phyloP scores from a whole-genome alignment of 2,888 invertebrate species.

The Lasioglossum villosulum region DNA sequence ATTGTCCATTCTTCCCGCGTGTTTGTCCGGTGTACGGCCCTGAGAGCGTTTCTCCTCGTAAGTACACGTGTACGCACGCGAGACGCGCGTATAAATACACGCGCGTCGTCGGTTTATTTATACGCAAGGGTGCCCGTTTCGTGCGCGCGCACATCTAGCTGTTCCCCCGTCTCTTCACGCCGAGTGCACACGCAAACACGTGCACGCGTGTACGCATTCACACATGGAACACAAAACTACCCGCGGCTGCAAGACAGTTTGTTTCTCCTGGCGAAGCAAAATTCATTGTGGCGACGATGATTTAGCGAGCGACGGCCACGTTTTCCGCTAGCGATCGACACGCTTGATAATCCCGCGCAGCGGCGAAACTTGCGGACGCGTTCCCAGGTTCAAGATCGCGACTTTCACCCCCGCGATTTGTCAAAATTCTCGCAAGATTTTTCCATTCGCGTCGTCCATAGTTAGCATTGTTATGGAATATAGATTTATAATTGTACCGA shows the following conservation, averaged over 20 bases:
- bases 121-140: conserved; percentile 58
- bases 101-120: conserved; percentile 62
- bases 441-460: background rate
- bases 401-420: background rate
- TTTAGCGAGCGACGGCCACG: conserved; percentile 16
- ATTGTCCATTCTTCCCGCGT: conserved; percentile 53
- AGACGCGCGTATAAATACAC: conserved; percentile 66
- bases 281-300: conserved; percentile 48
- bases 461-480: no score
- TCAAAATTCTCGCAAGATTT: background rate
- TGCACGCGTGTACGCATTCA: background rate
- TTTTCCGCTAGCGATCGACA: conserved; percentile 27
- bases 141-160: background rate
- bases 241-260: conserved; percentile 4
- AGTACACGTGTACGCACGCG: conserved; percentile 67
- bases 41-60: conserved; percentile 66
- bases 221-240: conserved; percentile 11
- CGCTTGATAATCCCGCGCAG: conserved; percentile 25
- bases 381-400: conserved; percentile 19
- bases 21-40: conserved; percentile 59
- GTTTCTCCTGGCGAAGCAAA: conserved; percentile 27
- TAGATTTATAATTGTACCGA: no score
- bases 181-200: background rate
- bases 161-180: background rate
- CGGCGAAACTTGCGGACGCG: conserved; percentile 8